Conservation (phyloP, 2,888 invertebrate genomes). For the Lissonota sp. region DNA sequence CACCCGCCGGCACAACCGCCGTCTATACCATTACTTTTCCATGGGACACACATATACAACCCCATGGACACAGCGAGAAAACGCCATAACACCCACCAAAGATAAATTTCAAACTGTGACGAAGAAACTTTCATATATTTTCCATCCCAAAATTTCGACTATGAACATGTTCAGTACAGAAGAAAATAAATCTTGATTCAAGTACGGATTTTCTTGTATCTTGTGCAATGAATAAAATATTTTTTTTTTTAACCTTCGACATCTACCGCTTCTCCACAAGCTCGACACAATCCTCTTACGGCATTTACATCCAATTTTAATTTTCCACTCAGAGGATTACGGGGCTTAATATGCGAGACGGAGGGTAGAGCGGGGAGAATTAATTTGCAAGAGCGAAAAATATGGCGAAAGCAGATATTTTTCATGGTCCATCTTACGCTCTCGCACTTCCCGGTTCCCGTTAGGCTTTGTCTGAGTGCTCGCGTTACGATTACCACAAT, state of each 20-base stretch:
- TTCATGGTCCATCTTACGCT: slow-evolving; percentile 15
- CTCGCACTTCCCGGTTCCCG: slow-evolving; percentile 24
- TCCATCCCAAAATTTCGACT: neutral
- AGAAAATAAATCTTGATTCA: too few relatives aligned
- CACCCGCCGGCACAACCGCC: slow-evolving; percentile 43
- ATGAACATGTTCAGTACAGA: neutral
- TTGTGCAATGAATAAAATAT: too few relatives aligned
- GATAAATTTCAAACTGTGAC: neutral
- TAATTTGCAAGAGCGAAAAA: slow-evolving; percentile 33
- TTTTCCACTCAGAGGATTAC: slow-evolving; percentile 49
- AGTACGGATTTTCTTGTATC: too few relatives aligned
- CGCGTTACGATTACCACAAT: slow-evolving; percentile 37
- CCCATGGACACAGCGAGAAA: neutral
- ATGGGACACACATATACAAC: neutral
- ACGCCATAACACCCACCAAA: neutral
- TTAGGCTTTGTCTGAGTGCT: slow-evolving; percentile 36
- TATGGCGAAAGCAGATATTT: slow-evolving; percentile 25
- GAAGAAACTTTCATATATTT: neutral
- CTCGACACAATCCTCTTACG: slow-evolving; percentile 42
- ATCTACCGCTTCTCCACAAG: too few relatives aligned
- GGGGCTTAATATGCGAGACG: slow-evolving; percentile 33
- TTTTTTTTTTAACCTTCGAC: too few relatives aligned
- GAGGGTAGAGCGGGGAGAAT: neutral
- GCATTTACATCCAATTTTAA: slow-evolving; percentile 43
- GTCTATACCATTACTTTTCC: neutral